Evolutionary conservation across 2,113 vertebrate species (phyloP), one percentile per base, ranked within the genome.

Genomic region (Romanogobio albipinnatus): DNA sequence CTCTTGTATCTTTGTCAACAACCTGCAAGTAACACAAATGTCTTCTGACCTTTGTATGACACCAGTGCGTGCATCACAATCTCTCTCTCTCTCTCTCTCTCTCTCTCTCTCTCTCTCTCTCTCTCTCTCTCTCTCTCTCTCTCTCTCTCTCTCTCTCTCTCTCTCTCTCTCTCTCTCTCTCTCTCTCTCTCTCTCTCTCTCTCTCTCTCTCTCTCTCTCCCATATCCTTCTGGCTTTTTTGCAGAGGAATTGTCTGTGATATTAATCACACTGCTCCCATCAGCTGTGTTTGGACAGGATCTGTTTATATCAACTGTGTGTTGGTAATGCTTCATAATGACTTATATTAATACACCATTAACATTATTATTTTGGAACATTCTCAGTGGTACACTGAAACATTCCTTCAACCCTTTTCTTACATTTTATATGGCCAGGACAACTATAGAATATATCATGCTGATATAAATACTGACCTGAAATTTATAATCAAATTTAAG

Each of bases 1-100:
- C 17, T 22, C 33, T 19, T 70, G 8, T 39, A 70, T 39, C 5
- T 39, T 70, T 33, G 8, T 33, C 9, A 70, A 43, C 66, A 43
- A 70, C 66, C 19, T 70, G 17, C 66, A 70, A 70, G 36, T 36
- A 70, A 9, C 36, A 70, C 66, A 70, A 43, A 43, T 70, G 66
- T 70, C 19, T n/a, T 70, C 19, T 70, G 66, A 70, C 66, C 66
- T 43, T 22, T 70, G 36, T 22, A 43, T 43, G 66, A 70, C 66
- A 70, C 19, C 39, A 53, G 51, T 53, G 15, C 14, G 43, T n/a
- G 4, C 43, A 22, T 70, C n/a, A n/a, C n/a, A n/a, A n/a, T n/a
- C n/a, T n/a, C n/a, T n/a, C n/a, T n/a, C n/a, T n/a, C n/a, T n/a
- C n/a, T n/a, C 22, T 43, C 66, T 68, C 33, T 33, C 39, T 68